Evolutionary conservation across 2,113 vertebrate genomes (phyloP), one percentile per base, ranked within the genome.

Genomic region (Zosterops hypoxanthus): DNA sequence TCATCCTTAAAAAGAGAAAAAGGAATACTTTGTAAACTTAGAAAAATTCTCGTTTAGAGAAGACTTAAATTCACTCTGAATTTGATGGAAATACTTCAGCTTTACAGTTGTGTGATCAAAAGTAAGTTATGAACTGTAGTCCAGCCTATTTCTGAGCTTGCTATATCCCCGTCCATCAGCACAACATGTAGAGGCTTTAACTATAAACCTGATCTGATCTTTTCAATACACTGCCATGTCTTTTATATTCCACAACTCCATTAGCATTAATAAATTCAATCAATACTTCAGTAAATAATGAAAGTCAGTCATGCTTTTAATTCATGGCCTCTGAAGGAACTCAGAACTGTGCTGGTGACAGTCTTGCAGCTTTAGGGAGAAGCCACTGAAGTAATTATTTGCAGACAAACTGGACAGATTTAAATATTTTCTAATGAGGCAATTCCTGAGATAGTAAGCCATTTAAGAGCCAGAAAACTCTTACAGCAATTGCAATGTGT

Each of bases 261-360:
- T 89, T 80, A 91, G 21, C 46, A 41, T 49, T 47, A 91, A 87
- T 69, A 89, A 89, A 94, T 63, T 75, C 66, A 92, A 68, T 64
- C 72, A 92, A 41, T 94, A 80, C 68, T 92, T 90, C 69, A 94
- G 66, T n/a, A 47, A 76, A 91, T 64, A 94, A 75, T 11, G 22
- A 60, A 95, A 92, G 29, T 22, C 46, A 77, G 11, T 66, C 77
- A 33, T 53, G 41, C 22, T 68, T 55, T 31, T 88, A 84, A 28
- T 21, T 82, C 66, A 39, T 2, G 12, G 36, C 16, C 36, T 91
- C 63, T 85, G 57, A 65, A 56, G 29, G 23, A 88, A 29, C 17
- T 52, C 8, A 0, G 33, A 65, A 9, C 50, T 22, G 7, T 17
- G 31, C 17, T 53, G 57, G 9, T 14, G 53, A 46, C 64, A 79